Evolutionary conservation across 2,888 invertebrate genomes (phyloP), one percentile per base, ranked within the genome.

Genomic region (Allolobophora icterica): DNA sequence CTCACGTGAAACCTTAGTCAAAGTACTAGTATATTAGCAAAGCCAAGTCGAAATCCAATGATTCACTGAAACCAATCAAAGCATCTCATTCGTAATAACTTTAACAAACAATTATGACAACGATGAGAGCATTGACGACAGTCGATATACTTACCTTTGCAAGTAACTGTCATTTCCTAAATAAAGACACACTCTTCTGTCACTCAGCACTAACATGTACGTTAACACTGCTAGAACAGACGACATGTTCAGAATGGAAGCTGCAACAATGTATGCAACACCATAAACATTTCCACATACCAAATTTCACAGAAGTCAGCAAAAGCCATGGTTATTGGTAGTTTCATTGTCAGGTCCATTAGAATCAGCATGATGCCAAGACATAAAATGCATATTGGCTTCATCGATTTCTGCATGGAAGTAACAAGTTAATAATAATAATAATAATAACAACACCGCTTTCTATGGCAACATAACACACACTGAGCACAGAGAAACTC

Each of bases 231-330:
- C 34, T 19, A 87, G 87, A 13, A 38, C n/a, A 38, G 87, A 21
- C 4, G 87, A 87, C 87, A 87, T 87, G 24, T 87, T 38, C 34
- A 87, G 35, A 87, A 87, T 87, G 87, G 87, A 33, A 87, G 33
- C 87, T 87, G 24, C 34, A 34, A 87, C 87, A 34, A 87, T n/a
- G n/a, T n/a, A 58, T 19, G 38, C 90, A 52, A 71, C 71, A 71
- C 71, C 11, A 71, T 30, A n/a, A 71, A 71, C 71, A 71, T 71
- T 11, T 71, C 0, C 71, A 71, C 30, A n/a, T 71, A 71, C 3
- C 11, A 71, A 30, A 71, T n/a, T n/a, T 30, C 71, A 71, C n/a
- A 71, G 30, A 71, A 71, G n/a, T 71, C 71, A 30, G n/a, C 30
- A 30, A n/a, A 13, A 8, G 71, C 11, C 30, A n/a, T 4, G n/a